Evolutionary conservation across 2,797 vertebrate genomes (phyloP), one percentile per base, ranked within the genome.

Genomic region (Apogon talboti): DNA sequence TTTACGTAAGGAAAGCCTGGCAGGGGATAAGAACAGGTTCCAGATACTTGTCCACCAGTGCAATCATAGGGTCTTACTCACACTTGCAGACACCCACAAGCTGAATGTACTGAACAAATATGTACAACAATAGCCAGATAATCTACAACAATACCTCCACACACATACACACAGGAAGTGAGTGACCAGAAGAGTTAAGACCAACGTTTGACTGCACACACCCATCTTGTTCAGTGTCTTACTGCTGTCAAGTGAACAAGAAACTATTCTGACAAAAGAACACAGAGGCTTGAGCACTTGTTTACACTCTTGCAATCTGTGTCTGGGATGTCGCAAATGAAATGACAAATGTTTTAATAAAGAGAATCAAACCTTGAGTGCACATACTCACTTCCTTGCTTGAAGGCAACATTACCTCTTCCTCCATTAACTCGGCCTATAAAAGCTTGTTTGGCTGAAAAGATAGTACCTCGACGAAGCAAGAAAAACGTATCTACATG

Each of bases 1-100:
- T 91, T 91, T 88, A 87, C 67, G 38, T 56, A 81, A 87, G 86
- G 81, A 88, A 79, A 76, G 76, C 46, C 82, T 82, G 73, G 70
- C 58, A 18, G 46, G 52, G 83, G 74, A 78, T 79, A 84, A 78
- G 78, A 88, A 86, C 74, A 76, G 71, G 72, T 78, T 90, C 78
- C 79, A 81, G 72, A 63, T 19, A 30, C 66, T 15, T 41, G 45
- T 78, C 9, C 0, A 2, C 21, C 45, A 57, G 56, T 49, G 38
- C 42, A 72, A 68, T 45, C 3, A 65, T 55, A 28, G 9, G 58
- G 21, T 59, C 62, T 63, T 48, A 46, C 7, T 4, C 41, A 42
- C 80, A 58, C 41, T 62, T 8, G 37, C 38, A 46, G 28, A 49
- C 8, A 35, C 16, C 41, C 38, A 41, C n/a, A 12, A 11, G 16